phyloP scores from a whole-genome alignment of 2,888 invertebrate genomes.

The Agrotis exclamationis region DNA sequence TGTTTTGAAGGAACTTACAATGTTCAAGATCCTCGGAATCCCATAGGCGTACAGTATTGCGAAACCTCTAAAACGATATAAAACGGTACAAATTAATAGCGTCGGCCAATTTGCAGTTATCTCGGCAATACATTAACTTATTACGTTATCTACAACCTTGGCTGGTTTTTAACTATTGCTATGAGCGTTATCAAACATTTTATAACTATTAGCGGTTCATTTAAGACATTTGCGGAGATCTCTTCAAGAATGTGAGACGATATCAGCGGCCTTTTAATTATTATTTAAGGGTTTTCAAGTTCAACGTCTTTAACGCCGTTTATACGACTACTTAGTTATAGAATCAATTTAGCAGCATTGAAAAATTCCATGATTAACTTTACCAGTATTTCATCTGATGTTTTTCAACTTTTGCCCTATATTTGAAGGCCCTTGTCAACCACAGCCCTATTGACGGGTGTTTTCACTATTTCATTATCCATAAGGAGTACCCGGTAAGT shows the following conservation, averaged over 20 bases:
- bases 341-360: not conserved
- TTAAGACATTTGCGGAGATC: conserved; percentile 51
- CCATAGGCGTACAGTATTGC: conserved; percentile 39
- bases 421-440: not conserved
- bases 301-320: conserved; percentile 9
- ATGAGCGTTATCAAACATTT: conserved; percentile 60
- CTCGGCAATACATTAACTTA: conserved; percentile 62
- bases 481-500: no score
- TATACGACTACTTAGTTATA: no score
- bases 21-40: conserved; percentile 3
- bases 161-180: conserved; percentile 67
- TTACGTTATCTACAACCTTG: conserved; percentile 73
- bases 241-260: conserved; percentile 15
- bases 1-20: not conserved
- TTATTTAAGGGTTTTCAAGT: conserved; percentile 25
- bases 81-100: conserved; percentile 65
- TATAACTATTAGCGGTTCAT: conserved; percentile 55
- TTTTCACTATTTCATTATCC: no score
- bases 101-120: conserved; percentile 65
- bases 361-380: not conserved
- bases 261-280: conserved; percentile 13
- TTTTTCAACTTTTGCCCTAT: not conserved
- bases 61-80: conserved; percentile 47
- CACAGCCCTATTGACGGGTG: not conserved
- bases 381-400: not conserved